Conservation (phyloP, 2,113 vertebrate species). For the Rhea americana region DNA sequence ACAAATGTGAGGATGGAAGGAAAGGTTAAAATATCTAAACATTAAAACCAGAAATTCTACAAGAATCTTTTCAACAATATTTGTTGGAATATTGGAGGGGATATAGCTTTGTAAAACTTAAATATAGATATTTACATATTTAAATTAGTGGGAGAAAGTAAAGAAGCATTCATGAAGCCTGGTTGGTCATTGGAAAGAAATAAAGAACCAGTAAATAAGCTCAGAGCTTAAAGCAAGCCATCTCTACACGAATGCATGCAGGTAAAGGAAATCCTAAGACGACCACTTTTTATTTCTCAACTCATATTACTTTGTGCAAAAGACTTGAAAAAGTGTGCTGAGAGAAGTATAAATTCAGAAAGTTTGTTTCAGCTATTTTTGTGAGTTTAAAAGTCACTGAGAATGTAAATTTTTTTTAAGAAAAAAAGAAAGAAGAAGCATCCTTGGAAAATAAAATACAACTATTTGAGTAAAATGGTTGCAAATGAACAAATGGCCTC, state of each 20-base stretch:
- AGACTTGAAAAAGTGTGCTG: neutral
- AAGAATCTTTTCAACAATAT: neutral
- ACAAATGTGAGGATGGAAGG: neutral
- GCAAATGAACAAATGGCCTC: neutral
- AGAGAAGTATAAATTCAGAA: neutral
- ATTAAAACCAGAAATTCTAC: neutral
- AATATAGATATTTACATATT: neutral
- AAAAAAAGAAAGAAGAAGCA: neutral
- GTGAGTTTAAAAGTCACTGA: neutral
- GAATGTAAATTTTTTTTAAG: neutral
- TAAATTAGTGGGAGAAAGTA: neutral
- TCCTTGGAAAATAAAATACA: neutral
- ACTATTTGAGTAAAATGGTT: neutral
- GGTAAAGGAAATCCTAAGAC: neutral
- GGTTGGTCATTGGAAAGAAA: neutral
- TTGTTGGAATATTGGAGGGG: neutral
- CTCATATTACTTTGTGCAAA: neutral
- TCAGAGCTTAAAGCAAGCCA: neutral
- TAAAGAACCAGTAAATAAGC: neutral
- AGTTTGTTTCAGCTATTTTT: neutral
- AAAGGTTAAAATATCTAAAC: neutral
- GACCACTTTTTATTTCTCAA: neutral
- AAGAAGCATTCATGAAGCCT: neutral
- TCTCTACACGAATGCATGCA: accelerated
- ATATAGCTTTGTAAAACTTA: neutral